A percentile compares a stretch with the other conserved stretches of the same genome.
These are phyloP conservation scores for Rhodinocichla rosea DNA, from an alignment of 2,113 vertebrate species.

Conservation along the genomic window DNA sequence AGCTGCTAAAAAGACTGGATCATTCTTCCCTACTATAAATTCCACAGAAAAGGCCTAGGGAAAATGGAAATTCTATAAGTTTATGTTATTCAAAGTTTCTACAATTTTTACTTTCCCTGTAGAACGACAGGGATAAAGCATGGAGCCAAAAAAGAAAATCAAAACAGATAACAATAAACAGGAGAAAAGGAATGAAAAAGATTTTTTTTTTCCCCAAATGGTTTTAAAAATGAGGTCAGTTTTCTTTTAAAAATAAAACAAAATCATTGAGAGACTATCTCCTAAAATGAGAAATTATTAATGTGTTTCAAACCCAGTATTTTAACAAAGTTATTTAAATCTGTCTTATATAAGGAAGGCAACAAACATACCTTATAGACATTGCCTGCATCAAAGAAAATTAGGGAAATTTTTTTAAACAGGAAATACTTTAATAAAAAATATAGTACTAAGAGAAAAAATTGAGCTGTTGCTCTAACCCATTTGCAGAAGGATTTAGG, in stretches of 20 bases:
- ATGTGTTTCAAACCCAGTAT: neutral
- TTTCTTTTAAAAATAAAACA: neutral
- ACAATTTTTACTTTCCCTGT: neutral
- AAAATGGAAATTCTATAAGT: neutral
- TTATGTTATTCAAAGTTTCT: neutral
- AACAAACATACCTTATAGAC: neutral
- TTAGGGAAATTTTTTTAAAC: neutral
- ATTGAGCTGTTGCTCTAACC: neutral
- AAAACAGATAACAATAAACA: neutral
- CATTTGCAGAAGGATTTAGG: neutral
- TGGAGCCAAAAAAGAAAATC: neutral
- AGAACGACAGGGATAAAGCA: neutral
- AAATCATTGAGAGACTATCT: fast-evolving
- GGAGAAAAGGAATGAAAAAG: neutral
- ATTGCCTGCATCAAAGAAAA: neutral
- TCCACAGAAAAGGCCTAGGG: neutral
- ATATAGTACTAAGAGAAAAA: neutral
- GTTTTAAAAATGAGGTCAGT: neutral
- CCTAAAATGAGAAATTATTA: neutral
- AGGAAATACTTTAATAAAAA: neutral
- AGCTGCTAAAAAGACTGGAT: neutral
- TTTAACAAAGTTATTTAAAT: neutral
- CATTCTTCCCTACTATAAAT: neutral
- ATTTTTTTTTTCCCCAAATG: neutral
- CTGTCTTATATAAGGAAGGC: neutral